phyloP scores from a whole-genome alignment of 2,113 vertebrate species.

The Macrotus californicus region DNA sequence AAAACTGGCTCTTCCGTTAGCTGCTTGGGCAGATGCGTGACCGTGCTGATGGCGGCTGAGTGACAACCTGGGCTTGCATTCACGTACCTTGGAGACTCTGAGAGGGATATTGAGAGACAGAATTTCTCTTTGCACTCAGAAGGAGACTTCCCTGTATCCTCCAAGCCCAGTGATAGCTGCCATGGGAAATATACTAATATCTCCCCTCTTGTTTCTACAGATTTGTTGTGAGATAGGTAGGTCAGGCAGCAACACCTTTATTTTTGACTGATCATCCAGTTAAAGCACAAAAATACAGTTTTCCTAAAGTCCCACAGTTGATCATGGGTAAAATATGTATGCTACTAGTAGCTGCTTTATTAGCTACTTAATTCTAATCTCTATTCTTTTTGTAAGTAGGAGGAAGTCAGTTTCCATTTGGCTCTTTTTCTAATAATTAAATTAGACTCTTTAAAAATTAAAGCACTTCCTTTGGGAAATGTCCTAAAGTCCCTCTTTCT shows the following conservation, averaged over 20 bases:
- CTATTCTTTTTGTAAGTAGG: not conserved
- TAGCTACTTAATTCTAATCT: not conserved
- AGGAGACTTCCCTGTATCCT: not conserved
- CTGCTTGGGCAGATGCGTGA: not conserved
- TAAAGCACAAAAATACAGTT: not conserved
- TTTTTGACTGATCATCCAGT: not conserved
- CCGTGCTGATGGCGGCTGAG: rapidly evolving
- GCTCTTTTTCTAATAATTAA: not conserved
- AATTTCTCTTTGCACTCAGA: not conserved
- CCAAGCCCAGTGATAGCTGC: not conserved
- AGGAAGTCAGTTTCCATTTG: not conserved
- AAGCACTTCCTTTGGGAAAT: not conserved
- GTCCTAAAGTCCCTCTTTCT: not conserved
- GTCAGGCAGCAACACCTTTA: not conserved
- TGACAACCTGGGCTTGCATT: not conserved
- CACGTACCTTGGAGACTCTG: not conserved
- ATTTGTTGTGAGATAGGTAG: not conserved
- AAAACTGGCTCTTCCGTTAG: not conserved
- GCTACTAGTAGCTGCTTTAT: not conserved
- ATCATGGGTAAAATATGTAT: not conserved
- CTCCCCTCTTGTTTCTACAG: not conserved
- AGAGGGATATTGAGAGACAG: not conserved
- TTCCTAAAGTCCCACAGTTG: not conserved
- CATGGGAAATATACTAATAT: not conserved
- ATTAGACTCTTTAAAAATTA: not conserved